phyloP scores from a whole-genome alignment of 2,797 vertebrate genomes.

The Sebastes alutus region DNA sequence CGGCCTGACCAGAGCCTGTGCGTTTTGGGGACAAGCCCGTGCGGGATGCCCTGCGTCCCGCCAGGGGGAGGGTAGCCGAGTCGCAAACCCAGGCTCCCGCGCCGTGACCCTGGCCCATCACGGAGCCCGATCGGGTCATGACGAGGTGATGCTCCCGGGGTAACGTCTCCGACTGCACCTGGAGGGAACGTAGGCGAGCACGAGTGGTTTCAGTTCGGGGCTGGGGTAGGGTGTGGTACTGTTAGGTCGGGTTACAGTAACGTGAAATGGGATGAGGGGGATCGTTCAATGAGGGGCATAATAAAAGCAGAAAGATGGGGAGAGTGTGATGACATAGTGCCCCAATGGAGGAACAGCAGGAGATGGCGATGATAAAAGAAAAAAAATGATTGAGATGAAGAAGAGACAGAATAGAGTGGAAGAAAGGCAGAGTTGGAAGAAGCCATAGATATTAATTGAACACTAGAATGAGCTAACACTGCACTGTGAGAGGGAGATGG shows the following conservation, averaged over 20 bases:
- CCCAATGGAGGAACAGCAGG: slow-evolving; percentile 16
- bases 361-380: slow-evolving; percentile 3
- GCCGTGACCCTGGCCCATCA: slow-evolving; percentile 72
- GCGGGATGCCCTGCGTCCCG: slow-evolving; percentile 85
- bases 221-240: slow-evolving; percentile 54
- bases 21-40: slow-evolving; percentile 85
- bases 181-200: slow-evolving; percentile 72
- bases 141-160: slow-evolving; percentile 82
- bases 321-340: slow-evolving; percentile 7
- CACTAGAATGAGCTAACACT: slow-evolving; percentile 80
- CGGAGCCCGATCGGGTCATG: slow-evolving; percentile 81
- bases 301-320: slow-evolving; percentile 10
- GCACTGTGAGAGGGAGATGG: slow-evolving; percentile 76
- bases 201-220: slow-evolving; percentile 74
- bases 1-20: slow-evolving; percentile 73
- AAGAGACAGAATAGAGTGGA: slow-evolving; percentile 34
- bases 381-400: slow-evolving; percentile 28
- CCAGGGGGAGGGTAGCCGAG: slow-evolving; percentile 82
- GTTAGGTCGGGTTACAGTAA: slow-evolving; percentile 44
- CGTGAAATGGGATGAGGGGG: slow-evolving; percentile 32
- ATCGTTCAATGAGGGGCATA: slow-evolving; percentile 10
- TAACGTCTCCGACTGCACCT: slow-evolving; percentile 85
- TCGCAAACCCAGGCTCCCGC: slow-evolving; percentile 84
- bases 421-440: slow-evolving; percentile 53
- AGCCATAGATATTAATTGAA: slow-evolving; percentile 67